Percentiles rank a stretch among this genome's conserved stretches.
Evolutionary conservation across 2,797 vertebrate species (phyloP).

Genomic region (Myotis findleyi): DNA sequence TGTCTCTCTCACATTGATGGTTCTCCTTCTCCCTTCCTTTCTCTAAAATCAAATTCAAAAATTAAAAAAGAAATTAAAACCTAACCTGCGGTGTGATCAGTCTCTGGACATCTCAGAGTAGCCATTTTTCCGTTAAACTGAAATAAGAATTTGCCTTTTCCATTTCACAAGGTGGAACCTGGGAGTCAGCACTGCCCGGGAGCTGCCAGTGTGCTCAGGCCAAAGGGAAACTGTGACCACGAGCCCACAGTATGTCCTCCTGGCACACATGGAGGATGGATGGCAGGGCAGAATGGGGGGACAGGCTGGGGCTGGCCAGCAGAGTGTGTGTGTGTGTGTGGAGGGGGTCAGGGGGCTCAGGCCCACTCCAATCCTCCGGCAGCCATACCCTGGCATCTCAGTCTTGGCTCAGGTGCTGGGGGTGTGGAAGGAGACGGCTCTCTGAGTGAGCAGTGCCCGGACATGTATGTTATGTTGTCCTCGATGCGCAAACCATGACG

Average conservation of each 20-base stretch:
- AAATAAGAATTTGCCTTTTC: background rate
- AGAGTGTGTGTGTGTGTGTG: too few species aligned
- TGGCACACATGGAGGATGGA: background rate
- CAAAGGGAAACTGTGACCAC: background rate
- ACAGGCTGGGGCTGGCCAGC: background rate
- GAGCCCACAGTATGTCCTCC: rapidly evolving
- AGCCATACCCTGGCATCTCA: too few species aligned
- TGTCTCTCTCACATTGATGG: background rate
- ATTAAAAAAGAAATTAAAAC: background rate
- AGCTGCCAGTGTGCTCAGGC: background rate
- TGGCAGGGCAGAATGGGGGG: background rate
- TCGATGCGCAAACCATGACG: rapidly evolving
- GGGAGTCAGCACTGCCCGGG: background rate
- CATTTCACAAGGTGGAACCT: background rate
- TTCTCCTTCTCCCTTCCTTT: background rate
- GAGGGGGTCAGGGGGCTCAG: background rate
- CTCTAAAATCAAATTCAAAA: background rate
- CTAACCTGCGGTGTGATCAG: background rate
- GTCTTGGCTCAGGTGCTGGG: too few species aligned
- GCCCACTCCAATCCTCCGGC: too few species aligned
- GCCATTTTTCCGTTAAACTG: background rate
- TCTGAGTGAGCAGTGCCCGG: background rate
- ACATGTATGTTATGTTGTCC: background rate
- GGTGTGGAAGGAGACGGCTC: background rate
- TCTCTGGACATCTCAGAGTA: background rate